These are phyloP conservation scores for Papilio xuthus DNA, from an alignment of 1,140 invertebrate genomes.

Conservation along the genomic window DNA sequence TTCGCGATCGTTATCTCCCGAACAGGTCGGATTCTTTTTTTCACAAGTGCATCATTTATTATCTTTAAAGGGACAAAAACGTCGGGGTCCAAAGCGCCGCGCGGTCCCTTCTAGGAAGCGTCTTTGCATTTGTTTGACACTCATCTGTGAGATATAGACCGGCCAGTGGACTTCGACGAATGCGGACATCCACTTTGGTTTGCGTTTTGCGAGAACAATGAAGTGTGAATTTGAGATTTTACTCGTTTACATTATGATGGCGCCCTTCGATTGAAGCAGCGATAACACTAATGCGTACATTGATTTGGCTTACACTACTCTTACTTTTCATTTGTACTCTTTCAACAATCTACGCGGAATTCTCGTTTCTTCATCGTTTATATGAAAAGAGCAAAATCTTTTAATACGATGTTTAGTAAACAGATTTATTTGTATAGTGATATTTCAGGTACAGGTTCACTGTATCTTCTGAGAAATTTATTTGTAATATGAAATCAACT, in stretches of 20 bases:
- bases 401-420: background rate
- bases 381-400: background rate
- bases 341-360: background rate
- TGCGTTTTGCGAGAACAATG: slow-evolving; percentile 52
- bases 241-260: slow-evolving; percentile 38
- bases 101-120: slow-evolving; percentile 74
- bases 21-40: slow-evolving; percentile 79
- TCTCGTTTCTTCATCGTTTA: background rate
- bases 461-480: background rate
- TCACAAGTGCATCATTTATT: slow-evolving; percentile 77
- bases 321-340: slow-evolving; percentile 1
- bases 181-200: slow-evolving; percentile 55
- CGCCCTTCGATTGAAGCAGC: slow-evolving; percentile 22
- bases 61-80: slow-evolving; percentile 77
- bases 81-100: slow-evolving; percentile 73
- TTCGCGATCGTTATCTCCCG: slow-evolving; percentile 78
- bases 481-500: no score
- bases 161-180: slow-evolving; percentile 70
- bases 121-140: slow-evolving; percentile 75
- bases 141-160: slow-evolving; percentile 75
- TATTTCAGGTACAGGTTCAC: background rate
- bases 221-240: slow-evolving; percentile 67
- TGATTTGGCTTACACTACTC: slow-evolving; percentile 1
- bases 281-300: slow-evolving; percentile 25
- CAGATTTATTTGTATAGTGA: background rate